phyloP scores from a whole-genome alignment of 2,113 vertebrate species.

The Leuciscus idus region DNA sequence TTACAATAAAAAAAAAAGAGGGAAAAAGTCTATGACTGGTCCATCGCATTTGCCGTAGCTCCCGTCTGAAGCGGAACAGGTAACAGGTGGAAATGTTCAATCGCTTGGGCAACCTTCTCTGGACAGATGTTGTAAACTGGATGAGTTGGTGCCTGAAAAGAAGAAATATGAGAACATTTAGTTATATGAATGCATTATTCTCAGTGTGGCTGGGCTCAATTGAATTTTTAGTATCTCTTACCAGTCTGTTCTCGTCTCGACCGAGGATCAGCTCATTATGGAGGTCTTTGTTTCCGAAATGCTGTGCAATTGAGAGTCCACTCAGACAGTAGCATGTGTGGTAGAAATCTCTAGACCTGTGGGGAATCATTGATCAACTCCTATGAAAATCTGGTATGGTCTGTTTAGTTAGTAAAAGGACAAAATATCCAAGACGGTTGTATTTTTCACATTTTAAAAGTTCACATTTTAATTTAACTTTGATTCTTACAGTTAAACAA shows the following conservation, averaged over 20 bases:
- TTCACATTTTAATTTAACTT: neutral
- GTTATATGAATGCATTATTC: neutral
- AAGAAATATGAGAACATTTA: neutral
- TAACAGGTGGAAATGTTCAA: conserved; percentile 85
- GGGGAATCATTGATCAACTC: neutral
- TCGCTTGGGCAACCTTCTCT: conserved; percentile 86
- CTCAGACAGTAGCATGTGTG: conserved; percentile 99
- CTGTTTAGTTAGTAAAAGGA: neutral
- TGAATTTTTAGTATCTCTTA: conserved; percentile 68
- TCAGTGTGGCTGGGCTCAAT: neutral
- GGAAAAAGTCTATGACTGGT: conserved; percentile 46
- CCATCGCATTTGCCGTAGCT: neutral
- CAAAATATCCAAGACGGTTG: neutral
- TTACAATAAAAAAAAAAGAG: neutral
- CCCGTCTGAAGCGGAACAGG: conserved; percentile 69
- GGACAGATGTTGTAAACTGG: conserved; percentile 96
- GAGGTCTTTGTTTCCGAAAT: conserved; percentile 88
- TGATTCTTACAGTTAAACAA: neutral
- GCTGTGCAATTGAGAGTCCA: conserved; percentile 92
- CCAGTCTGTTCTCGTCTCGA: conserved; percentile 86
- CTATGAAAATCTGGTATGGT: neutral
- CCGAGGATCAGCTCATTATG: conserved; percentile 87
- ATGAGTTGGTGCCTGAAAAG: conserved; percentile 86
- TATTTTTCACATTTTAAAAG: neutral
- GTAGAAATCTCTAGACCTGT: conserved; percentile 95